Evolutionary conservation across 2,888 invertebrate species (phyloP).

Genomic region (Fragum sueziense): DNA sequence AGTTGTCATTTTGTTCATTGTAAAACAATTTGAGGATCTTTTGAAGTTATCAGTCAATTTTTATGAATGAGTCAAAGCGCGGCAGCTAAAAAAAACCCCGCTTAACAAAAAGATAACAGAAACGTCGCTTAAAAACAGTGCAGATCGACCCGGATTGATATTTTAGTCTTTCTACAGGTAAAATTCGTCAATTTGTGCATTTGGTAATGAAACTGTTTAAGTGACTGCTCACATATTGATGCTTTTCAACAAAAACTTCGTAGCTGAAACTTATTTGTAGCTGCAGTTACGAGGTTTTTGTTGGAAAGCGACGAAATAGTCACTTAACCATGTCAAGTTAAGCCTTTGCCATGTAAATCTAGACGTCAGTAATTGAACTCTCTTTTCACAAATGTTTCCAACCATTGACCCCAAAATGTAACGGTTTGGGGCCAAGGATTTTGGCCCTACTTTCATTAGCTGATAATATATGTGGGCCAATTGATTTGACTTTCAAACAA

Average conservation of each 20-base stretch:
- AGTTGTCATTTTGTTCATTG: background rate
- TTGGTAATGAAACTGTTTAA: background rate
- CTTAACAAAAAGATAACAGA: background rate
- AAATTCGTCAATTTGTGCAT: background rate
- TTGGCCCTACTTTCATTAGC: conserved; percentile 1
- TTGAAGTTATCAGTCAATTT: background rate
- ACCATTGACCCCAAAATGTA: conserved; percentile 7
- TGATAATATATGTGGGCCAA: background rate
- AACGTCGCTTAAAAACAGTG: background rate
- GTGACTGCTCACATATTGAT: background rate
- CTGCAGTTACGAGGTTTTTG: too few relatives aligned
- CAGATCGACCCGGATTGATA: background rate
- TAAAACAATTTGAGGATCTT: background rate
- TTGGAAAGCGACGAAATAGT: too few relatives aligned
- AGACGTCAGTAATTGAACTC: background rate
- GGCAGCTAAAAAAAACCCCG: too few relatives aligned
- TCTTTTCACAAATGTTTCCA: conserved; percentile 13
- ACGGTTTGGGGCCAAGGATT: conserved; percentile 6
- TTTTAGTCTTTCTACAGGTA: background rate
- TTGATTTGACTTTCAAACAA: conserved; percentile 12
- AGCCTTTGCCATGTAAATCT: background rate
- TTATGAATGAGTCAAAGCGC: background rate
- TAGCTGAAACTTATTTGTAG: too few relatives aligned
- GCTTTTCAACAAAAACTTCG: too few relatives aligned
- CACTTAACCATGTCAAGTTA: background rate